Conservation (phyloP, 2,113 vertebrate species). For the Centropus unirufus region DNA sequence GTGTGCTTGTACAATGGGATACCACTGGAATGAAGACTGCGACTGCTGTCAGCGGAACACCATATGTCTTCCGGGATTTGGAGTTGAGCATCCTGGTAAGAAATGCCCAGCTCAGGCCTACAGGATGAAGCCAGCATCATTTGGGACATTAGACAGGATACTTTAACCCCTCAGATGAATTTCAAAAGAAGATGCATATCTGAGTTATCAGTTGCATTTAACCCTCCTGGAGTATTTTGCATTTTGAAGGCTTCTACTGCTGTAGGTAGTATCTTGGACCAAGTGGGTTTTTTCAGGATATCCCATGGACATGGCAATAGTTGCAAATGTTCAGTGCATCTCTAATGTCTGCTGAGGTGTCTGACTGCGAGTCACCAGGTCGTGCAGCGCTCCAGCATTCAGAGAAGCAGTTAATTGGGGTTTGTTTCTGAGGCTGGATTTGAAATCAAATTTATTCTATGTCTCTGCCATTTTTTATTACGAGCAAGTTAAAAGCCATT, state of each 20-base stretch:
- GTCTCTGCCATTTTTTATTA: background rate
- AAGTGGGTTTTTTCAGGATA: background rate
- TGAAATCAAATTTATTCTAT: background rate
- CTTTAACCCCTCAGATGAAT: background rate
- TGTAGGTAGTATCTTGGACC: background rate
- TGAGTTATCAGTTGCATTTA: background rate
- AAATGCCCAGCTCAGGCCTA: background rate
- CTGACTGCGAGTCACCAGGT: background rate
- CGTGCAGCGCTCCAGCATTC: background rate
- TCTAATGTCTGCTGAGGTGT: background rate
- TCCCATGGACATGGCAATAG: background rate
- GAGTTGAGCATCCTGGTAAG: conserved; percentile 77
- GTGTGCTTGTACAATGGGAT: conserved; percentile 82
- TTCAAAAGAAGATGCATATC: background rate
- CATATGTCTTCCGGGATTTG: conserved; percentile 80
- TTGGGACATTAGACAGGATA: background rate
- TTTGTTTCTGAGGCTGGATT: background rate
- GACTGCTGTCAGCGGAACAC: conserved; percentile 86
- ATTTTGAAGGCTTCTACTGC: background rate
- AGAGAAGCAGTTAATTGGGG: background rate
- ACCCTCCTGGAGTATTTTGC: background rate
- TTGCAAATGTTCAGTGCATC: background rate
- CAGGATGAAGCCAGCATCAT: accelerated
- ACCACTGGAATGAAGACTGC: conserved; percentile 88
- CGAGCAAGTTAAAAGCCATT: background rate